Conservation (phyloP, 1,140 invertebrate species). For the Ladona fulva region DNA sequence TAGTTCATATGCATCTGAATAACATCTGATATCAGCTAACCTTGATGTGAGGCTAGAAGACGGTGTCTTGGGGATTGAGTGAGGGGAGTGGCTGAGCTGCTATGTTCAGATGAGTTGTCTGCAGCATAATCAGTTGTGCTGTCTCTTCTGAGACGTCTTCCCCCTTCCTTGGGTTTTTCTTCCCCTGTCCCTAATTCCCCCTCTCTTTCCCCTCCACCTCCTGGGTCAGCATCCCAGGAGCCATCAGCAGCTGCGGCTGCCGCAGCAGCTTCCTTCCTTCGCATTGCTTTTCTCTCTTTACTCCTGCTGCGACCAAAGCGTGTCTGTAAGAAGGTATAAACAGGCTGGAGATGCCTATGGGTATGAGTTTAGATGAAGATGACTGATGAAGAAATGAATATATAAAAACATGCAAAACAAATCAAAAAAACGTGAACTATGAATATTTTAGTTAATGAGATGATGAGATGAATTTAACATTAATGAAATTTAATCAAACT, state of each 20-base stretch:
- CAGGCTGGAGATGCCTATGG: neutral
- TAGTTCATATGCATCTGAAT: too few relatives aligned
- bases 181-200: slow-evolving; percentile 37
- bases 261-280: neutral
- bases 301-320: slow-evolving; percentile 52
- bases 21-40: neutral
- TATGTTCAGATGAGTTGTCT: slow-evolving; percentile 62
- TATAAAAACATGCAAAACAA: too few relatives aligned
- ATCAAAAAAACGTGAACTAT: too few relatives aligned
- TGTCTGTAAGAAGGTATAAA: slow-evolving; percentile 35
- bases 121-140: slow-evolving; percentile 58
- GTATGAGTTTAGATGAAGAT: too few relatives aligned
- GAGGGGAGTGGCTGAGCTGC: slow-evolving; percentile 49
- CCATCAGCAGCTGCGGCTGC: neutral
- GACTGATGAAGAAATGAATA: too few relatives aligned
- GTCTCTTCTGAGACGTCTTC: slow-evolving; percentile 35
- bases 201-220: slow-evolving; percentile 32
- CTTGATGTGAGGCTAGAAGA: slow-evolving; percentile 31
- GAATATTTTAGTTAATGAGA: too few relatives aligned
- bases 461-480: too few relatives aligned
- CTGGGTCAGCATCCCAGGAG: neutral
- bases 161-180: slow-evolving; percentile 22
- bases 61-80: slow-evolving; percentile 53
- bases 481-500: too few relatives aligned
- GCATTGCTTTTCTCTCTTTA: slow-evolving; percentile 41